A percentile compares a stretch with the other conserved stretches of the same genome.
Conservation (phyloP, 1,140 invertebrate species). For the Zaprionus ghesquierei region DNA sequence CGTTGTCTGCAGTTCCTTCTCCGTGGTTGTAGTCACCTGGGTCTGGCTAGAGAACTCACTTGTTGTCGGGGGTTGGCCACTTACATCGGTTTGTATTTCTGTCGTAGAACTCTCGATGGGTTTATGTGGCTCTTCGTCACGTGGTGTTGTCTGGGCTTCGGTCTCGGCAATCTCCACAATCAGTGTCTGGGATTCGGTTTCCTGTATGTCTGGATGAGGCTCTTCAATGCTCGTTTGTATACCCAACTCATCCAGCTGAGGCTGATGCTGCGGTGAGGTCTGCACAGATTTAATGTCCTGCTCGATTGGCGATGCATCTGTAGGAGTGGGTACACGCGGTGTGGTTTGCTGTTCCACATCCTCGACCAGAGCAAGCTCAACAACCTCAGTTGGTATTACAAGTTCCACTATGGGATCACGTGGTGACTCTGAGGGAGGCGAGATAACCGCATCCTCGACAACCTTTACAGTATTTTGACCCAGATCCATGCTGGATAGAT, state of each 20-base stretch:
- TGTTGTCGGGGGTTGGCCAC: slow-evolving; percentile 76
- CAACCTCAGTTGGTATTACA: slow-evolving; percentile 84
- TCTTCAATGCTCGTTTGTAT: slow-evolving; percentile 83
- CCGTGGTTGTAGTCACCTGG: slow-evolving; percentile 83
- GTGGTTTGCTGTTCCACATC: slow-evolving; percentile 84
- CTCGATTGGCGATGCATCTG: slow-evolving; percentile 20
- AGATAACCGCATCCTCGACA: slow-evolving; percentile 85
- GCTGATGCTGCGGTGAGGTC: slow-evolving; percentile 85
- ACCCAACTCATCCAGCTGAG: slow-evolving; percentile 78
- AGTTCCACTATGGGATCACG: slow-evolving; percentile 83
- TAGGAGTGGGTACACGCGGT: slow-evolving; percentile 60
- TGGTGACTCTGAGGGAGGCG: slow-evolving; percentile 67
- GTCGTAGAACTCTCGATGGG: slow-evolving; percentile 36
- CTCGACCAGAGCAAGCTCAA: slow-evolving; percentile 84
- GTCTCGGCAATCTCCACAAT: slow-evolving; percentile 67
- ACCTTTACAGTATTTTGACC: slow-evolving; percentile 85
- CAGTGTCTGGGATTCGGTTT: slow-evolving; percentile 76
- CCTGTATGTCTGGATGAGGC: slow-evolving; percentile 63
- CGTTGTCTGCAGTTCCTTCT: slow-evolving; percentile 84
- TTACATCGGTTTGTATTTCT: slow-evolving; percentile 78
- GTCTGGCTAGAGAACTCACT: slow-evolving; percentile 85
- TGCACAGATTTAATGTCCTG: slow-evolving; percentile 85
- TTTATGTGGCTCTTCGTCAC: slow-evolving; percentile 17
- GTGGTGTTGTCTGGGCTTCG: slow-evolving; percentile 75
- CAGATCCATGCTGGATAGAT: slow-evolving; percentile 83